Conservation (phyloP, 1,140 invertebrate genomes). For the Psilanteris sp. region DNA sequence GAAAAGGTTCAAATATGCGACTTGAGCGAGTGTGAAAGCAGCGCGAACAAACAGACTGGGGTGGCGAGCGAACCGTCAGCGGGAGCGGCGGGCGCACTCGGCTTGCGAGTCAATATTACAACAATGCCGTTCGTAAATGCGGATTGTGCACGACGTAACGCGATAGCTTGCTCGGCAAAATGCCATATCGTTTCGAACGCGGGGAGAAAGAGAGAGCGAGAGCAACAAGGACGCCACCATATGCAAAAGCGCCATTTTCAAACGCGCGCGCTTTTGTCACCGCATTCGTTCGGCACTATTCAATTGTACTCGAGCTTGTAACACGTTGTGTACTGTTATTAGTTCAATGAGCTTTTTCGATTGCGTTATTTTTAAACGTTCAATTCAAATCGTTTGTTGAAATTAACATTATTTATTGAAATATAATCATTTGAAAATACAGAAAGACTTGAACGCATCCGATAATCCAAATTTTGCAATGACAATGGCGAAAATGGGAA, state of each 20-base stretch:
- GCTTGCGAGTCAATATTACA: conserved; percentile 74
- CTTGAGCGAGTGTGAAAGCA: conserved; percentile 48
- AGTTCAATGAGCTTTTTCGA: conserved; percentile 20
- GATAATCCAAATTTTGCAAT: too few relatives aligned
- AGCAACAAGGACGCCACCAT: conserved; percentile 10
- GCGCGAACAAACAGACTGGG: conserved; percentile 40
- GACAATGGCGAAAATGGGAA: too few relatives aligned
- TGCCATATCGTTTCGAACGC: conserved; percentile 48
- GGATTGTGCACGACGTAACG: conserved; percentile 56
- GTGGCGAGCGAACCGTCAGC: conserved; percentile 33
- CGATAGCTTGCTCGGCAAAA: conserved; percentile 57
- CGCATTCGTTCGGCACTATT: conserved; percentile 12
- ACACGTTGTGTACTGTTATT: conserved; percentile 8
- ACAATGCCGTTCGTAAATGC: conserved; percentile 57
- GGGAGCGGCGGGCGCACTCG: conserved; percentile 55
- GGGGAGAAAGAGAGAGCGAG: not conserved
- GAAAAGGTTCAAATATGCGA: conserved; percentile 38
- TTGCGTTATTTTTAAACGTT: too few relatives aligned
- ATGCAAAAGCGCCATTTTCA: conserved; percentile 35
- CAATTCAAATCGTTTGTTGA: too few relatives aligned
- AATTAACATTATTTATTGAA: too few relatives aligned
- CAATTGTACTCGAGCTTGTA: conserved; percentile 13
- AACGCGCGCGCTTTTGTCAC: conserved; percentile 39
- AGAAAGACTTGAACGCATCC: too few relatives aligned
- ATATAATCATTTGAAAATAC: too few relatives aligned